A percentile compares a stretch with the other conserved stretches of the same genome.
phyloP scores from a whole-genome alignment of 2,113 vertebrate species.

The Amia ocellicauda region DNA sequence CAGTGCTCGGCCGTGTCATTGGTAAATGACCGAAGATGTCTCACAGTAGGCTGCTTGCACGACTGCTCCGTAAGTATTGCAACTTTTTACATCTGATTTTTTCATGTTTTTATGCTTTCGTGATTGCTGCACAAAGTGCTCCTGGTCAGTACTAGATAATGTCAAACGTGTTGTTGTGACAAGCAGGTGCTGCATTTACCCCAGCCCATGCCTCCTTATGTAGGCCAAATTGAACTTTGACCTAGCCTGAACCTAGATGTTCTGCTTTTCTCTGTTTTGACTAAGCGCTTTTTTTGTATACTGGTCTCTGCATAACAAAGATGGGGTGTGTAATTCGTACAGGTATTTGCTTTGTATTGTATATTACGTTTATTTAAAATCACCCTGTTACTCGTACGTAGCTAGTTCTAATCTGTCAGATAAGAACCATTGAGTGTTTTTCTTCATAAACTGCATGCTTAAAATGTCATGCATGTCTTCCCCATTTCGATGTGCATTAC shows the following conservation, averaged over 20 bases:
- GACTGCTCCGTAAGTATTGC: conserved; percentile 68
- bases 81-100: conserved; percentile 17
- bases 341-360: too few relatives aligned
- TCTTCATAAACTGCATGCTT: too few relatives aligned
- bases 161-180: neutral
- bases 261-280: neutral
- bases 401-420: too few relatives aligned
- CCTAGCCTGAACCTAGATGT: conserved; percentile 15
- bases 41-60: conserved; percentile 63
- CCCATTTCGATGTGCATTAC: too few relatives aligned
- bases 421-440: too few relatives aligned
- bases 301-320: neutral
- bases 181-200: neutral
- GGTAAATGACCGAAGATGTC: conserved; percentile 75
- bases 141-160: neutral
- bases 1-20: conserved; percentile 64
- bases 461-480: too few relatives aligned
- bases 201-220: too few relatives aligned
- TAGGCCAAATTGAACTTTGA: conserved; percentile 28
- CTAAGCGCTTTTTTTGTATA: neutral
- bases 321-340: too few relatives aligned
- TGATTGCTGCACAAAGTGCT: neutral
- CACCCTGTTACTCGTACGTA: too few relatives aligned
- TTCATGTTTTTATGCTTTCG: neutral
- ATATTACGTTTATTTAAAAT: too few relatives aligned